Evolutionary conservation across 2,797 vertebrate species (phyloP).

Genomic region (Hydrolagus colliei): DNA sequence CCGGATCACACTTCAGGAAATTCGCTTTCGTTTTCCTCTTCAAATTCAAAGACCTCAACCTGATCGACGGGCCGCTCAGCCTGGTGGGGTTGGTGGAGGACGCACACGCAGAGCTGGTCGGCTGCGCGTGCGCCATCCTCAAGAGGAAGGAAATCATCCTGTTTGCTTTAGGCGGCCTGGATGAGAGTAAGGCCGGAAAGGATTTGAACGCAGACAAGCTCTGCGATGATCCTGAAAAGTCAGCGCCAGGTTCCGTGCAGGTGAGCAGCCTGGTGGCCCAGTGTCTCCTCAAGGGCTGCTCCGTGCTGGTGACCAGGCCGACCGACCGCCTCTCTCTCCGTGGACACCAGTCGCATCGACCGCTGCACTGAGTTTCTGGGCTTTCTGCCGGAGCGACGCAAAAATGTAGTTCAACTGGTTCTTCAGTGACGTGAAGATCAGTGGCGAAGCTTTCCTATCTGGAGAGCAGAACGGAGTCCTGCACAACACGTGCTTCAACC

Average conservation of each 20-base stretch:
- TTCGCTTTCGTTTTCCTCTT: conserved; percentile 54
- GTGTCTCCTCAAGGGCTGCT: conserved; percentile 51
- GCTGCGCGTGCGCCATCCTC: conserved; percentile 34
- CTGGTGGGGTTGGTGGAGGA: conserved; percentile 48
- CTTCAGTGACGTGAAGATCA: conserved; percentile 42
- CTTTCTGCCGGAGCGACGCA: conserved; percentile 56
- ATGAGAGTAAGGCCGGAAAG: conserved; percentile 43
- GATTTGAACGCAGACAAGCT: conserved; percentile 42
- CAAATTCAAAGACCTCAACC: conserved; percentile 43
- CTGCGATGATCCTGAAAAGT: conserved; percentile 40
- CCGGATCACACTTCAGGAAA: conserved; percentile 43
- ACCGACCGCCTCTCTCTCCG: background rate
- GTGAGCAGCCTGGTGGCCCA: conserved; percentile 55
- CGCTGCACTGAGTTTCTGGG: conserved; percentile 47
- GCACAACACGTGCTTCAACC: conserved; percentile 50
- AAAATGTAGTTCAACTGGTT: conserved; percentile 48
- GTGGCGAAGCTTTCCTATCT: conserved; percentile 41
- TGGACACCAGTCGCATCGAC: conserved; percentile 31
- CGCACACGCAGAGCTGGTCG: conserved; percentile 36
- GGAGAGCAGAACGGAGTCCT: conserved; percentile 54
- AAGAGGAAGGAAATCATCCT: conserved; percentile 48
- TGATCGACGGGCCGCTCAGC: conserved; percentile 35
- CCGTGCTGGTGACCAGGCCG: conserved; percentile 51
- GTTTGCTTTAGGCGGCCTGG: conserved; percentile 60
- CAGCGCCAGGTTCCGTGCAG: conserved; percentile 39